These are phyloP conservation scores for Alviniconcha marisindica DNA, from an alignment of 1,140 invertebrate genomes.

Conservation along the genomic window DNA sequence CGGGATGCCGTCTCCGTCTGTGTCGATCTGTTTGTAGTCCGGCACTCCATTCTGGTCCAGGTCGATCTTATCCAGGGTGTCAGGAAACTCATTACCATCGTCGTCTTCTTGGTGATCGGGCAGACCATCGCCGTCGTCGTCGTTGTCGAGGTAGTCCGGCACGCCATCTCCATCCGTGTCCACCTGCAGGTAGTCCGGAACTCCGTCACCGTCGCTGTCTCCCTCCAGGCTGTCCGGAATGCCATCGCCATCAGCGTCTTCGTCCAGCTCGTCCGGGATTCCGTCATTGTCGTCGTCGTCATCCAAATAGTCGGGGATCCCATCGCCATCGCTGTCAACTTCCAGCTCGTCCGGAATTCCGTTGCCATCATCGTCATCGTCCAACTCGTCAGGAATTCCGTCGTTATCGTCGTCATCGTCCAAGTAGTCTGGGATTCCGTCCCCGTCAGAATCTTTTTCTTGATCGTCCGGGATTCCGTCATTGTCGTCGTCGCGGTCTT, in stretches of 20 bases:
- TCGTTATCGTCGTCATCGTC: slow-evolving; percentile 66
- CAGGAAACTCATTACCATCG: slow-evolving; percentile 65
- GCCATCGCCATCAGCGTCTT: slow-evolving; percentile 66
- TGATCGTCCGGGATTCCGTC: slow-evolving; percentile 64
- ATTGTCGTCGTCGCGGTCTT: slow-evolving; percentile 64
- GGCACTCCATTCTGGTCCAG: slow-evolving; percentile 71
- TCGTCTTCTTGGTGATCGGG: slow-evolving; percentile 67
- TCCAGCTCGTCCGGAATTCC: slow-evolving; percentile 69
- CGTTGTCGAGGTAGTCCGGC: slow-evolving; percentile 69
- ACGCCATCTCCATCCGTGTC: slow-evolving; percentile 68
- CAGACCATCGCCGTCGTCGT: slow-evolving; percentile 71
- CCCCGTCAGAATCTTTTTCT: slow-evolving; percentile 64
- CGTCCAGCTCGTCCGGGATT: slow-evolving; percentile 67
- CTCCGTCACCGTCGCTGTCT: slow-evolving; percentile 68
- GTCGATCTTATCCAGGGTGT: slow-evolving; percentile 62
- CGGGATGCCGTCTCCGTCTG: slow-evolving; percentile 71
- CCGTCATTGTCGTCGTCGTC: slow-evolving; percentile 66
- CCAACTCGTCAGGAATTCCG: slow-evolving; percentile 67
- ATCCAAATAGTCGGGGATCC: slow-evolving; percentile 62
- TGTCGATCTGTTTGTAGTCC: slow-evolving; percentile 72
- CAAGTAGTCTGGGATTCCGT: slow-evolving; percentile 67
- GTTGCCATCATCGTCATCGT: slow-evolving; percentile 68
- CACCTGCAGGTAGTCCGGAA: slow-evolving; percentile 65
- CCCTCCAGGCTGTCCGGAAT: slow-evolving; percentile 65
- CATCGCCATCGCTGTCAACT: slow-evolving; percentile 67